These are phyloP conservation scores for Torymus texanus DNA, from an alignment of 2,888 invertebrate genomes.

Conservation along the genomic window DNA sequence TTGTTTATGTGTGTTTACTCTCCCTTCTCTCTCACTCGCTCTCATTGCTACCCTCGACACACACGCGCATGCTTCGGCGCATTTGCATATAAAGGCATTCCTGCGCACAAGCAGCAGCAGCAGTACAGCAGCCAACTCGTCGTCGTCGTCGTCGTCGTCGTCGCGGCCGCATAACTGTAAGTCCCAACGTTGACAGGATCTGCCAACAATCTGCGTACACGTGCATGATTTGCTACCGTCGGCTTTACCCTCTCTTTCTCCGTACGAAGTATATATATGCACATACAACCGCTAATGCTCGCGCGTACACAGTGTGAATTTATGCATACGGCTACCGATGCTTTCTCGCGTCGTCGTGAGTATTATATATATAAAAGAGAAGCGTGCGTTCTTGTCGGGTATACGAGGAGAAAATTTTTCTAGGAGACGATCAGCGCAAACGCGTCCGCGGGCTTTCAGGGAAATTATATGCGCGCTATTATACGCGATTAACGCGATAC, in stretches of 20 bases:
- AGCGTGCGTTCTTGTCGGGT: no score
- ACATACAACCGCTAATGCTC: no score
- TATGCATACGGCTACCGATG: constrained; percentile 33
- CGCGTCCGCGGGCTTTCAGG: constrained; percentile 26
- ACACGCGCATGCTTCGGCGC: constrained; percentile 48
- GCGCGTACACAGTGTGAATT: not conserved
- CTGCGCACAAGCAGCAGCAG: constrained; percentile 57
- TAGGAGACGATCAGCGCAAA: not conserved
- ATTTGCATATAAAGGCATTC: constrained; percentile 76
- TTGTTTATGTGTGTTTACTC: constrained; percentile 56
- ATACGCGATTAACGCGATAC: constrained; percentile 55
- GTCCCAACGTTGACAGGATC: constrained; percentile 72
- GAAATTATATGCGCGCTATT: constrained; percentile 52
- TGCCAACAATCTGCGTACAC: constrained; percentile 73
- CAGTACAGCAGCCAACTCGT: not conserved
- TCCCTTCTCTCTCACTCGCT: constrained; percentile 44
- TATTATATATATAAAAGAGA: no score
- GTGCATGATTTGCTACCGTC: constrained; percentile 71
- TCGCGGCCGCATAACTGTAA: constrained; percentile 73
- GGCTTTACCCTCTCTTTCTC: constrained; percentile 57
- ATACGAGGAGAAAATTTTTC: not conserved
- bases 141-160: constrained; percentile 62
- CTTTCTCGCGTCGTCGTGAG: not conserved
- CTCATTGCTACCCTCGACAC: constrained; percentile 50
- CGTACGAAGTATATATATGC: not conserved